A percentile compares a stretch with the other conserved stretches of the same genome.
phyloP scores from a whole-genome alignment of 1,140 invertebrate genomes.

The Protaetia brevitarsis region DNA sequence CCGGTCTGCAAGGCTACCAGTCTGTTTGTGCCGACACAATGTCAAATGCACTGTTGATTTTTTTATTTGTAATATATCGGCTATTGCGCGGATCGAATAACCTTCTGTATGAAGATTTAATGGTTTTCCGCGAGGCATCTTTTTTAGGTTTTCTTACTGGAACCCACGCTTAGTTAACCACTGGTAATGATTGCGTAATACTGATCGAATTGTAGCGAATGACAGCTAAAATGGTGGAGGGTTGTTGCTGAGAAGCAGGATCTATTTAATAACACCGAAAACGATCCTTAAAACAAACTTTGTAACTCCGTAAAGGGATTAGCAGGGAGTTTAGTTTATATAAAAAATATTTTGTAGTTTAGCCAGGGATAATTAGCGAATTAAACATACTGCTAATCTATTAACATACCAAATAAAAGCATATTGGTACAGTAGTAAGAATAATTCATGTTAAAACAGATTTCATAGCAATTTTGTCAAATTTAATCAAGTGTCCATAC shows the following conservation, averaged over 20 bases:
- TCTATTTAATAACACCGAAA: background rate
- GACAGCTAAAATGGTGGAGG: background rate
- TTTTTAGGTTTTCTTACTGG: background rate
- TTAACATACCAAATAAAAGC: background rate
- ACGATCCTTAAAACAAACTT: background rate
- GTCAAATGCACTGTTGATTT: constrained; percentile 10
- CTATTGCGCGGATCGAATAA: background rate
- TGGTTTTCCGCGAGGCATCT: background rate
- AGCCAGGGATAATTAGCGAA: background rate
- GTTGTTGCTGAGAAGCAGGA: background rate
- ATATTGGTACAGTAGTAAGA: background rate
- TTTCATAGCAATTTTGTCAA: background rate
- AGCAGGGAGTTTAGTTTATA: background rate
- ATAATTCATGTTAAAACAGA: background rate
- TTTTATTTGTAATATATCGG: background rate
- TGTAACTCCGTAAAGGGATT: background rate
- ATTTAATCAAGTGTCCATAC: background rate
- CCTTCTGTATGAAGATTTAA: background rate
- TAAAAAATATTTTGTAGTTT: background rate
- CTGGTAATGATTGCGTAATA: background rate
- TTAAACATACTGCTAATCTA: background rate
- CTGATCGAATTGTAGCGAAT: background rate
- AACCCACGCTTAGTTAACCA: background rate
- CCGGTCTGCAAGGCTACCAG: background rate
- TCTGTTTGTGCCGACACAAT: background rate